Evolutionary conservation across 2,797 vertebrate genomes (phyloP), one percentile per base, ranked within the genome.

Genomic region (Diceros bicornis): DNA sequence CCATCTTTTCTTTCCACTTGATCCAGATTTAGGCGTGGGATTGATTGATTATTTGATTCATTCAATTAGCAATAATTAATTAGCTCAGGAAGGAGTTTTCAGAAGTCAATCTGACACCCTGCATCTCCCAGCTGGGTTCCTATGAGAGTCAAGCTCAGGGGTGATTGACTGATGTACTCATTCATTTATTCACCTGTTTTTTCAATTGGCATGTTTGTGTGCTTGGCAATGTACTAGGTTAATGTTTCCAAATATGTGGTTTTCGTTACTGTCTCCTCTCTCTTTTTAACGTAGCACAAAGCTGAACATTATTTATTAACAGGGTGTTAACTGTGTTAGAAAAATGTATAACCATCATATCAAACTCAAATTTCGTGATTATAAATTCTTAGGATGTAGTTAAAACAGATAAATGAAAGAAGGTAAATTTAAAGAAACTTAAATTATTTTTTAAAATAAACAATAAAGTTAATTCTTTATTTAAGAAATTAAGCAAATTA

Each of bases 81-180:
- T 90, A 89, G 27, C 91, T 85, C 32, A 78, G 23, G 25, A 81
- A 96, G 82, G 71, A 72, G 85, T 85, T 52, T 96, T 95, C 50
- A 82, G 55, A 94, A 88, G 91, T 55, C 81, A 74, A 13, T 66
- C 50, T 61, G 95, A 94, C 85, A 83, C 4, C 16, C 20, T 91
- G 17, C 20, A 17, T 72, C n/a, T 95, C 34, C 71, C 37, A 79
- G 20, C 11, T 86, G 29, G 59, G 44, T 79, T 68, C 82, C 93
- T 85, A 75, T 61, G 62, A 88, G 78, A 93, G 34, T 81, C 71
- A 47, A 11, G 27, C 21, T 83, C 79, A 88, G 77, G 79, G 29
- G 29, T 88, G 95, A 94, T 25, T 27, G 83, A 82, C 34, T 52
- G 34, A 90, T 89, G 34, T 21, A 66, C 37, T 72, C 41, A 85